A percentile compares a stretch with the other conserved stretches of the same genome.
Conservation (phyloP, 2,888 invertebrate species). For the Melolontha melolontha region DNA sequence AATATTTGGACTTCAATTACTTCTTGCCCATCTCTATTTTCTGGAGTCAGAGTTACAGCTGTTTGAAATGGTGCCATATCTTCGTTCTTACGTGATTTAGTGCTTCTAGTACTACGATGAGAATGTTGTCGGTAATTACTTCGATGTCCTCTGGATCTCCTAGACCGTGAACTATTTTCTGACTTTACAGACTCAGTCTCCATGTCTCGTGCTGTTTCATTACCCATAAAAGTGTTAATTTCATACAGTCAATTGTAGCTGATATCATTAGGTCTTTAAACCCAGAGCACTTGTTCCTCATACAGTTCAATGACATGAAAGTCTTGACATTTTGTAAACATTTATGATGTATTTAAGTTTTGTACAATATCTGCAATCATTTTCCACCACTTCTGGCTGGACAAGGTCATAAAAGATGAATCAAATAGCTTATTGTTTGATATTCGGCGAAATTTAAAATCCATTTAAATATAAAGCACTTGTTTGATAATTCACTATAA, state of each 20-base stretch:
- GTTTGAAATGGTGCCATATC: slow-evolving; percentile 91
- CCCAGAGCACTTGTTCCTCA: slow-evolving; percentile 36
- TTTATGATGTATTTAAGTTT: slow-evolving; percentile 32
- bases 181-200: slow-evolving; percentile 96
- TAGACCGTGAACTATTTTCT: slow-evolving; percentile 87
- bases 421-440: background rate
- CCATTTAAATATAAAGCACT: slow-evolving; percentile 14
- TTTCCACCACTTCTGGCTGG: background rate
- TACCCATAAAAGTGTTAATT: slow-evolving; percentile 61
- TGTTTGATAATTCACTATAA: slow-evolving; percentile 5
- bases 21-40: slow-evolving; percentile 86
- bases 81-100: slow-evolving; percentile 73
- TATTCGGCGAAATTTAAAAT: slow-evolving; percentile 30
- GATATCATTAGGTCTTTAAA: slow-evolving; percentile 39
- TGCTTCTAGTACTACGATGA: slow-evolving; percentile 77
- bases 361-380: slow-evolving; percentile 15
- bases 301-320: slow-evolving; percentile 46
- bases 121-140: slow-evolving; percentile 74
- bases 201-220: slow-evolving; percentile 74
- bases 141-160: slow-evolving; percentile 75
- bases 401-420: background rate
- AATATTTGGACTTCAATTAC: slow-evolving; percentile 96
- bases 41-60: slow-evolving; percentile 83
- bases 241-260: slow-evolving; percentile 6
- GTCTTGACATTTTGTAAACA: slow-evolving; percentile 46